Conservation (phyloP, 2,113 vertebrate species). For the Aspidoscelis tigris region DNA sequence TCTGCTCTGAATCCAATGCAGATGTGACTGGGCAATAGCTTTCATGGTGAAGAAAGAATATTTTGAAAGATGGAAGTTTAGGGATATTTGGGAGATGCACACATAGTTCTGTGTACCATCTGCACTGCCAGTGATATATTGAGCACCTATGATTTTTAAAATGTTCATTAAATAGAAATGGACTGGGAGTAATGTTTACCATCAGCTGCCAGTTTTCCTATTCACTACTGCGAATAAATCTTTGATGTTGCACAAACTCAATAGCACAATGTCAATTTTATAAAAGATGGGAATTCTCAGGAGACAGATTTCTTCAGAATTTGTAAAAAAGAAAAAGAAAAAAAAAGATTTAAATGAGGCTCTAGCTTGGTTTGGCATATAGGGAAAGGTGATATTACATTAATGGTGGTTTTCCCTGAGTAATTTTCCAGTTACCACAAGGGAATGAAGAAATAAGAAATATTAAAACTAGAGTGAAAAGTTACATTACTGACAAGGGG, state of each 20-base stretch:
- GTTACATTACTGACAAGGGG: too few relatives aligned
- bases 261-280: background rate
- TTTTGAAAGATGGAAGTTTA: background rate
- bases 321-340: background rate
- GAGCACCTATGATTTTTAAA: background rate
- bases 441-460: background rate
- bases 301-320: background rate
- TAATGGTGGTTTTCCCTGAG: background rate
- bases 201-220: background rate
- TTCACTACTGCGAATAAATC: background rate
- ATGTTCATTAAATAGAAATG: background rate
- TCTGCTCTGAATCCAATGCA: too few relatives aligned
- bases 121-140: background rate
- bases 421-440: background rate
- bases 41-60: background rate
- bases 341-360: background rate
- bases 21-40: background rate
- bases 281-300: background rate
- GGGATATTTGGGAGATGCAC: background rate
- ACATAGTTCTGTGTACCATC: background rate
- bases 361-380: background rate
- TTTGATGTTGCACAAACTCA: background rate
- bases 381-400: background rate
- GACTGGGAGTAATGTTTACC: background rate
- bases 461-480: background rate